Percentiles rank a stretch among this genome's conserved stretches.
These are phyloP conservation scores for Aurelia aurita DNA, from an alignment of 30 jellyfish, hydroid and myxozoan genomes.

Conservation along the genomic window DNA sequence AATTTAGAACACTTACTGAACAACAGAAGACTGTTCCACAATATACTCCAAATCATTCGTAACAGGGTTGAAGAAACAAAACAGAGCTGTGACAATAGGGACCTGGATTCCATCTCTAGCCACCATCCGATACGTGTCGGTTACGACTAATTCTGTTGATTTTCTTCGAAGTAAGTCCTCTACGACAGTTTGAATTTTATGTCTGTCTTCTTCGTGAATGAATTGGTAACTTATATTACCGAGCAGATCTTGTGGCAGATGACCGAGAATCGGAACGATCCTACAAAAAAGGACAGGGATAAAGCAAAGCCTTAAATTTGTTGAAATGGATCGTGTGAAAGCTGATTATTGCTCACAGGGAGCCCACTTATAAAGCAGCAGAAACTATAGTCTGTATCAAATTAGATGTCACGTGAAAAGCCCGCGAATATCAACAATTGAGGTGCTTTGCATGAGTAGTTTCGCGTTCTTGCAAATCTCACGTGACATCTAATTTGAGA, in stretches of 20 bases:
- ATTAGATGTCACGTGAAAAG: no score
- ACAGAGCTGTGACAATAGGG: conserved; percentile 53
- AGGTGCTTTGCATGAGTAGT: no score
- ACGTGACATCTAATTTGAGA: no score
- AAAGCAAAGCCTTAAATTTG: no score
- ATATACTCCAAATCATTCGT: conserved; percentile 62
- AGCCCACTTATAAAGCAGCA: no score
- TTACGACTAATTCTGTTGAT: conserved; percentile 19
- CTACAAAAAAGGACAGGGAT: conserved; percentile 7
- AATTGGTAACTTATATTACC: conserved; percentile 55
- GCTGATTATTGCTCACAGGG: no score
- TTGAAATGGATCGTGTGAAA: no score
- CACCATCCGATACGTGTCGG: conserved; percentile 53
- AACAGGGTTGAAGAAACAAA: conserved; percentile 56
- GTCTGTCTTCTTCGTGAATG: conserved; percentile 63
- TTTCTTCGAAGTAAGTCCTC: conserved; percentile 30
- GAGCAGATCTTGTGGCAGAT: conserved; percentile 82
- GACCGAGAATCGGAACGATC: conserved; percentile 69
- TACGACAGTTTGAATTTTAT: conserved; percentile 6
- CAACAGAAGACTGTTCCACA: conserved; percentile 49
- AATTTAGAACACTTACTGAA: no score
- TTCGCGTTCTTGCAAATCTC: no score
- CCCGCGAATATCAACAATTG: no score
- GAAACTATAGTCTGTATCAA: no score
- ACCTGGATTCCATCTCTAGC: conserved; percentile 45